These are phyloP conservation scores for Drosophila aff. DNA, from an alignment of 1,140 invertebrate genomes.

Conservation along the genomic window DNA sequence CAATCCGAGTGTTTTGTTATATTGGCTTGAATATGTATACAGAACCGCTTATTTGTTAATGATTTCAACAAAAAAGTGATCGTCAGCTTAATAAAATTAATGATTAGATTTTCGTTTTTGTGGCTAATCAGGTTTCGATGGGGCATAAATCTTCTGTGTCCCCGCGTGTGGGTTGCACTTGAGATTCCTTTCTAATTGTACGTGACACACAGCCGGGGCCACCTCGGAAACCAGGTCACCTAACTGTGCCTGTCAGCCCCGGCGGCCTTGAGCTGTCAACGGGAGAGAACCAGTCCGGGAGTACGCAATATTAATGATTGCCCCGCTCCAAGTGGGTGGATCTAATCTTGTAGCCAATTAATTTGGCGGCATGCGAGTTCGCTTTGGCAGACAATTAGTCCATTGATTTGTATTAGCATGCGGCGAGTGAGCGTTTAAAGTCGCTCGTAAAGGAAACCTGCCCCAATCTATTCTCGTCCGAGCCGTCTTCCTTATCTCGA, in stretches of 20 bases:
- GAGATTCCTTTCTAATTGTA: slow-evolving; percentile 81
- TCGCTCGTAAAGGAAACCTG: slow-evolving; percentile 26
- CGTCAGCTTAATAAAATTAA: slow-evolving; percentile 83
- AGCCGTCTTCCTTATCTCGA: slow-evolving; percentile 28
- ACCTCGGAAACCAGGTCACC: slow-evolving; percentile 65
- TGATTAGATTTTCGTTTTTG: slow-evolving; percentile 72
- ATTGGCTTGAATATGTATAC: slow-evolving; percentile 55
- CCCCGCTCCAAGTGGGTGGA: slow-evolving; percentile 36
- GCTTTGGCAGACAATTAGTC: slow-evolving; percentile 23
- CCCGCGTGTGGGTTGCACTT: slow-evolving; percentile 62
- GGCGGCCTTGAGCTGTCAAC: slow-evolving; percentile 46
- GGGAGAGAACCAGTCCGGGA: slow-evolving; percentile 39
- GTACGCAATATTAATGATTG: slow-evolving; percentile 35
- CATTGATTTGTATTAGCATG: slow-evolving; percentile 2
- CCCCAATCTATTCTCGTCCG: slow-evolving; percentile 9
- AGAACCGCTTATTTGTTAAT: slow-evolving; percentile 81
- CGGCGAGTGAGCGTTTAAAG: background rate
- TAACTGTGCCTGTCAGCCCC: slow-evolving; percentile 52
- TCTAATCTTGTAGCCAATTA: slow-evolving; percentile 58
- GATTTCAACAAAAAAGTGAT: slow-evolving; percentile 82
- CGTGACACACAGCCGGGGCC: slow-evolving; percentile 59
- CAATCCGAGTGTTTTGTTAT: slow-evolving; percentile 69
- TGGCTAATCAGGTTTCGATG: slow-evolving; percentile 72
- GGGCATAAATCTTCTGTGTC: slow-evolving; percentile 68
- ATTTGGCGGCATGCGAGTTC: slow-evolving; percentile 3